A percentile compares a stretch with the other conserved stretches of the same genome.
Evolutionary conservation across 2,113 vertebrate species (phyloP).

Genomic region (Thinocorus orbignyianus): DNA sequence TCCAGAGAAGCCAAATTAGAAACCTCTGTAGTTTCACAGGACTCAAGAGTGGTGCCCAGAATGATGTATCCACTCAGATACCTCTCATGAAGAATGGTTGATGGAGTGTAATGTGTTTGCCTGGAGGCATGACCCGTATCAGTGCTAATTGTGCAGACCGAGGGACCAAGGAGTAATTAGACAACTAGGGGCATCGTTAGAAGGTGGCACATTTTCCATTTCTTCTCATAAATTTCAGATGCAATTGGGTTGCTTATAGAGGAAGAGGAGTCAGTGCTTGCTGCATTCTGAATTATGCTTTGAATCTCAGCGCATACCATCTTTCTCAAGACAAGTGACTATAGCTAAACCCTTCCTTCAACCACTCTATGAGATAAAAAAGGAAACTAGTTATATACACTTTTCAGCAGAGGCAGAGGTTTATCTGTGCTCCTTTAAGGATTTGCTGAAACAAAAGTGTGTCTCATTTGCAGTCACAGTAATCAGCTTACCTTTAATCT

Average conservation of each 20-base stretch:
- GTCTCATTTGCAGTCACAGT: conserved; percentile 34
- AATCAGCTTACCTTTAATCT: conserved; percentile 62
- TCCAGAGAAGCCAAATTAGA: neutral
- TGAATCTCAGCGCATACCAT: neutral
- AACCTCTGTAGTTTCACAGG: neutral
- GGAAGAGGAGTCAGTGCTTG: neutral
- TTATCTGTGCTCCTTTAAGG: conserved; percentile 25
- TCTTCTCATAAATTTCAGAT: conserved; percentile 45
- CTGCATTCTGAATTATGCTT: conserved; percentile 5
- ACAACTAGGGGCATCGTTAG: neutral
- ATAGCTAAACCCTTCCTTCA: neutral
- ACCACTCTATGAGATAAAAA: neutral
- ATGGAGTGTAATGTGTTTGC: neutral
- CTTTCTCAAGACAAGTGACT: conserved; percentile 29
- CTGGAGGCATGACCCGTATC: conserved; percentile 4
- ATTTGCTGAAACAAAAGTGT: neutral
- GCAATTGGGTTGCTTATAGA: neutral
- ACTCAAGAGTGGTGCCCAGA: neutral
- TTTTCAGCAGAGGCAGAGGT: neutral
- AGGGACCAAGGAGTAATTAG: conserved; percentile 36
- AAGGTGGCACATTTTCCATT: conserved; percentile 4
- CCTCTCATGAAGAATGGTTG: neutral
- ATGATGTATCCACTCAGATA: neutral
- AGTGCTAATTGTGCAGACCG: conserved; percentile 33
- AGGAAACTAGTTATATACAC: neutral